Base-by-base conservation (phyloP, 2,113 vertebrate genomes). In the Ranitomeya variabilis region DNA sequence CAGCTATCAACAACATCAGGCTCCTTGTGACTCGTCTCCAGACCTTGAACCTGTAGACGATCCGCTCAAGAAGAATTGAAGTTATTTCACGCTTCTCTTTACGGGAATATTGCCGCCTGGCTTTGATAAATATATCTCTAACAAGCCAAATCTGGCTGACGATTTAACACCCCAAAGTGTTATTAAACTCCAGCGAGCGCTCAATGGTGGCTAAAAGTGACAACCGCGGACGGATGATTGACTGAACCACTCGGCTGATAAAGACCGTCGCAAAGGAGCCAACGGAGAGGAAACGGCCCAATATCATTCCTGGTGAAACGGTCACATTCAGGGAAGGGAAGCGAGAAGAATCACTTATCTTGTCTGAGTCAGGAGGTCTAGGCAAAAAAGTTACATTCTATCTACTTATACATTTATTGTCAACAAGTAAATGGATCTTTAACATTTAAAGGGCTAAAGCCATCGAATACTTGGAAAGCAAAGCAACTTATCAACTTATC, bases 101-200 rank as follows among this genome's bases (percentile, higher is more conserved):
- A 81, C 79, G 23, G 79, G 55, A 81, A 31, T 60, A 31, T 62
- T 81, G 23, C 55, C n/a, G 54, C 37, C 55, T 81, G 8, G 57
- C 23, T 81, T 62, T 81, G 55, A 81, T 81, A 60, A 81, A 60
- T 26, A 62, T 37, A 31, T 81, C 55, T 81, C 54, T 81, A 60
- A 59, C 57, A 37, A 60, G 79, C 79, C 55, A 60, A 81, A 59
- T 59, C 54, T 10, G 55, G 54, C 14, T 4, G 54, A 54, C 55
- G 23, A 80, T 80, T 57, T 80, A 59, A 80, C 52, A 80, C 78
- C 78, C 77, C 77, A 79, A 79, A 79, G 77, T 79, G 52, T 79
- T 79, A 79, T 79, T 79, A 57, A 79, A 79, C 51, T 79, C 51
- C 77, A 79, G 77, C n/a, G 52, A 57, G 52, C 52, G 23, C 52